Conservation (phyloP, 2,888 invertebrate species). For the Drosophila koepferae region DNA sequence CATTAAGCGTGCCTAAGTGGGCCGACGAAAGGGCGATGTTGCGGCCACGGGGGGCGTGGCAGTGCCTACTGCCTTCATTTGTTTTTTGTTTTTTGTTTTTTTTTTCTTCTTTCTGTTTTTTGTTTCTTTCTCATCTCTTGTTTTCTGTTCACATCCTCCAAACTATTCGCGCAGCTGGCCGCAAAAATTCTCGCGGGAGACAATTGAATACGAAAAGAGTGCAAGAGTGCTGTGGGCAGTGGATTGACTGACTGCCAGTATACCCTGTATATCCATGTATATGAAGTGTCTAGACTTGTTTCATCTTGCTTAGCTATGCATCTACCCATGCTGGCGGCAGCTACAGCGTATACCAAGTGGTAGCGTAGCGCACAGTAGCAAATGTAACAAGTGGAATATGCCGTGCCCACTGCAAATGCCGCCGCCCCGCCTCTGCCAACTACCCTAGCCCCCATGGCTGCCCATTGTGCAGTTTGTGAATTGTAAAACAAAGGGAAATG, state of each 20-base stretch:
- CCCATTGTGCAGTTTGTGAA: slow-evolving; percentile 32
- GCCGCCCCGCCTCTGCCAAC: not conserved
- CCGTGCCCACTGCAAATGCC: not conserved
- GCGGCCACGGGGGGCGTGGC: not conserved
- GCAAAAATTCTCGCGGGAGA: slow-evolving; percentile 70
- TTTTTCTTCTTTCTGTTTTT: not conserved
- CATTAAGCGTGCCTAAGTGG: slow-evolving; percentile 59
- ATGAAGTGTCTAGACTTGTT: not conserved
- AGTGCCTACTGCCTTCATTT: slow-evolving; percentile 12
- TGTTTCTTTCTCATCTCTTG: not conserved
- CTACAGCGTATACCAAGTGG: slow-evolving; percentile 9
- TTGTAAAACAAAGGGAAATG: slow-evolving; percentile 65
- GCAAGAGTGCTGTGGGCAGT: not conserved
- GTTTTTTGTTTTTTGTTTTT: not conserved
- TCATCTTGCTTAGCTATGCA: too few relatives aligned
- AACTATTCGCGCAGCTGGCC: slow-evolving; percentile 47
- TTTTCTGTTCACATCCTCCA: slow-evolving; percentile 8
- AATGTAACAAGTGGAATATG: slow-evolving; percentile 62
- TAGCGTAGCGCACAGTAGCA: slow-evolving; percentile 12
- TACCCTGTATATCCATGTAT: not conserved
- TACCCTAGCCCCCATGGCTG: not conserved
- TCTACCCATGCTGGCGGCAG: not conserved
- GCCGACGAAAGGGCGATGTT: not conserved
- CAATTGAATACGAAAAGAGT: slow-evolving; percentile 66
- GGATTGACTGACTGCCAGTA: not conserved